Evolutionary conservation across 1,140 invertebrate genomes (phyloP), one percentile per base, ranked within the genome.

Genomic region (Bombus picipes): DNA sequence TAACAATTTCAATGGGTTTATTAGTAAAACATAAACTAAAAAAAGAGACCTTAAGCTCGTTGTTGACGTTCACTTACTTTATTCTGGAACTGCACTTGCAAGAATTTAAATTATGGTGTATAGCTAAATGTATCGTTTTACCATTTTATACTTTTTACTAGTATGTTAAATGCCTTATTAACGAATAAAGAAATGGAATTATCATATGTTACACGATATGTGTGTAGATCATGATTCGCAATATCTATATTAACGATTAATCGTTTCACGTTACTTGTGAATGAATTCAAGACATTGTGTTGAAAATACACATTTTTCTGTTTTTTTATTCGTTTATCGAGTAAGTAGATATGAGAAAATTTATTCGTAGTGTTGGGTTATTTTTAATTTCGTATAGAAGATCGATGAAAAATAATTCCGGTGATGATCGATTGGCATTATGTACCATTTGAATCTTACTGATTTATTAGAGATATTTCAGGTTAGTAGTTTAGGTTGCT

Each of bases 401-500:
- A 13, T 28, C 28, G 22, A 74, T 39, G 28, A 37, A n/a, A 32
- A n/a, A 43, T 8, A 6, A 25, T 13, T 72, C 32, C 13, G 3
- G 0, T 32, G 41, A 57, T 34, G 6, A n/a, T 22, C 28, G 3
- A 15, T 28, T 34, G 65, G 34, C 43, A 88, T 85, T 76, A 85
- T 91, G 73, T 80, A 68, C 18, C 25, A 65, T 59, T 81, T 66
- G 72, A 80, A 82, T 65, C 28, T 78, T 18, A 62, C 47, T 13
- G 59, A 74, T 78, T 81, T 90, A 34, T 90, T 80, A 59, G 8
- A 83, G 32, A 76, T 68, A 39, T 13, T 71, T 65, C 75, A 87
- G 87, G 88, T 91, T 91, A 88, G 59, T 65, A 47, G 18, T 59
- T 73, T n/a, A n/a, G 12, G 3, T 62, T 62, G 59, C 68, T 75